Conservation (phyloP, 2,888 invertebrate species). For the Ptycholaimellus sp. region DNA sequence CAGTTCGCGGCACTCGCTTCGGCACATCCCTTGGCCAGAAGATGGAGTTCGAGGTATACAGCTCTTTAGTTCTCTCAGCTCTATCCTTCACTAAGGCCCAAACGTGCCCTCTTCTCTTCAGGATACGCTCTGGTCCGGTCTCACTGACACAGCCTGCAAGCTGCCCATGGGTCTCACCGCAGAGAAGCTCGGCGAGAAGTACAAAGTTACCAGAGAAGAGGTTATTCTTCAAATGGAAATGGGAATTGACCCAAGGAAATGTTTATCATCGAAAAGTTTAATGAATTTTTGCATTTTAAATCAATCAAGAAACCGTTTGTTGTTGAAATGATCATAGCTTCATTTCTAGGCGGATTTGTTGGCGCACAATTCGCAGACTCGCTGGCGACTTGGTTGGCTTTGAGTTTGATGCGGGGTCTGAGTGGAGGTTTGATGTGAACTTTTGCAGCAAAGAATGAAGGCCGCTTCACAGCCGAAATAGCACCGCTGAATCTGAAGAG, state of each 20-base stretch:
- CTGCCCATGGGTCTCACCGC: slow-evolving; percentile 87
- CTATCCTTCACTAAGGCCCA: not conserved
- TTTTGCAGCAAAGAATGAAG: slow-evolving; percentile 53
- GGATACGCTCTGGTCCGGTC: slow-evolving; percentile 63
- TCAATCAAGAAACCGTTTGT: too few relatives aligned
- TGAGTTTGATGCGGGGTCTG: too few relatives aligned
- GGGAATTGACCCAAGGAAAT: too few relatives aligned
- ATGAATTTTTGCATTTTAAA: too few relatives aligned
- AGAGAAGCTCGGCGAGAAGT: slow-evolving; percentile 67
- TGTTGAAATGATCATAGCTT: too few relatives aligned
- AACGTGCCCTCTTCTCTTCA: slow-evolving; percentile 32
- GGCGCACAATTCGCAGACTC: too few relatives aligned
- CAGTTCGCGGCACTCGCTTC: slow-evolving; percentile 56
- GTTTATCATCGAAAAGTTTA: too few relatives aligned
- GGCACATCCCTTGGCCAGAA: slow-evolving; percentile 55
- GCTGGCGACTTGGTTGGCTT: too few relatives aligned
- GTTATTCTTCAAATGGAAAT: too few relatives aligned
- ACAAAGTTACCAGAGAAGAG: too few relatives aligned
- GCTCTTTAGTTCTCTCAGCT: not conserved
- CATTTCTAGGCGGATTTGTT: too few relatives aligned
- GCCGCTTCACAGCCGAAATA: slow-evolving; percentile 68
- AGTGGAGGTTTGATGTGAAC: too few relatives aligned
- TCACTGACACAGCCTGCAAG: slow-evolving; percentile 65
- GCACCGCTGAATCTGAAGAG: slow-evolving; percentile 56
- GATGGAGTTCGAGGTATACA: slow-evolving; percentile 20